Evolutionary conservation across 2,797 vertebrate species (phyloP).

Genomic region (Sebastes trivittatus): DNA sequence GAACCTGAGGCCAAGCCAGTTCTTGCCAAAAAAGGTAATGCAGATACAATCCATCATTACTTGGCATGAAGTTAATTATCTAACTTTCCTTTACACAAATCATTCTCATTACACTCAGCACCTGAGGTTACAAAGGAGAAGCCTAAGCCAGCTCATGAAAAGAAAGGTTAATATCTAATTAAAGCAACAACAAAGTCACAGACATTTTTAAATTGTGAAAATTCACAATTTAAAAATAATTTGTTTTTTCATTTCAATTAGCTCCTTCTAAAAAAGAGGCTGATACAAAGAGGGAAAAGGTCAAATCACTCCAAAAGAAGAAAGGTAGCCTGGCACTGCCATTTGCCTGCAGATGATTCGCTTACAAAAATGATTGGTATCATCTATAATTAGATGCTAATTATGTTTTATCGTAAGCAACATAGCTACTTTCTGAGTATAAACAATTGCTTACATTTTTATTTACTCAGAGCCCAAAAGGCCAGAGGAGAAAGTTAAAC

Average conservation of each 20-base stretch:
- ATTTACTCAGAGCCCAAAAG: slow-evolving; percentile 40
- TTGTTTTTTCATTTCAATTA: slow-evolving; percentile 20
- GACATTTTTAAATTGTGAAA: neutral
- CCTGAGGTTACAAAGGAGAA: slow-evolving; percentile 44
- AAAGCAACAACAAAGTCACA: neutral
- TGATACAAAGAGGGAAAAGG: slow-evolving; percentile 33
- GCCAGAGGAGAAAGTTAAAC: slow-evolving; percentile 40
- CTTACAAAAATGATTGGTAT: neutral
- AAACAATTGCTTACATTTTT: neutral
- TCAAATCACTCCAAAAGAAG: slow-evolving; percentile 42
- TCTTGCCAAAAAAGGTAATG: slow-evolving; percentile 48
- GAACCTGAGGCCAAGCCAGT: slow-evolving; percentile 39
- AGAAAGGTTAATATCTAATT: slow-evolving; percentile 55
- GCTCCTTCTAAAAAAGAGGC: slow-evolving; percentile 40
- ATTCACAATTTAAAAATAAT: neutral
- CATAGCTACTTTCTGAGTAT: neutral
- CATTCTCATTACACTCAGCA: slow-evolving; percentile 11
- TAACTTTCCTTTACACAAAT: neutral
- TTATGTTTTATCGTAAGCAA: neutral
- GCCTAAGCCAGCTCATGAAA: slow-evolving; percentile 45
- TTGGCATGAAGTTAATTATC: neutral
- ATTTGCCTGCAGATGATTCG: neutral
- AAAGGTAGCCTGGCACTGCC: slow-evolving; percentile 61
- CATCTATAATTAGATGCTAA: neutral
- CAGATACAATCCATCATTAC: neutral